phyloP scores from a whole-genome alignment of 2,888 invertebrate genomes.

The Aphodius sticticus region DNA sequence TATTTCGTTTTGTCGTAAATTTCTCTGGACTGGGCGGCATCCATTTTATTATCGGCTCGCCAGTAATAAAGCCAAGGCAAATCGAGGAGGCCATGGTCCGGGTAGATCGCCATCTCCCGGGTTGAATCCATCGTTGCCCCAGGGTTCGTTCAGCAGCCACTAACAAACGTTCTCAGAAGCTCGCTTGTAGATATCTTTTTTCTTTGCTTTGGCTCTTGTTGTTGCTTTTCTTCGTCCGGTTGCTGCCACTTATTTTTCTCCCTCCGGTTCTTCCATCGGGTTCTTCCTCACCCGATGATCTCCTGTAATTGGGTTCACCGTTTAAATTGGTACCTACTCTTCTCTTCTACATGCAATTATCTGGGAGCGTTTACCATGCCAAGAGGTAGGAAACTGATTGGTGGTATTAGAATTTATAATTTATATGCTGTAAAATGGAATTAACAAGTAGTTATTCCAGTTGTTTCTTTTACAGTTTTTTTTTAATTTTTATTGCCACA shows the following conservation, averaged over 20 bases:
- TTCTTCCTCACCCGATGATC: neutral
- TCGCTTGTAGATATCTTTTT: neutral
- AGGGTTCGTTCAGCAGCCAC: slow-evolving; percentile 28
- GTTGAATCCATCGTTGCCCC: slow-evolving; percentile 27
- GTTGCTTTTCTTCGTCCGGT: neutral
- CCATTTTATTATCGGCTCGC: neutral
- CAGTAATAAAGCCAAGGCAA: neutral
- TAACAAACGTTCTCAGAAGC: slow-evolving; percentile 30
- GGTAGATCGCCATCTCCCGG: slow-evolving; percentile 30
- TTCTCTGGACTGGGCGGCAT: neutral
- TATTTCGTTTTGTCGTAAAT: slow-evolving; percentile 4
- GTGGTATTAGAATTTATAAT: neutral
- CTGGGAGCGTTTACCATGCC: neutral
- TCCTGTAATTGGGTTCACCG: neutral
- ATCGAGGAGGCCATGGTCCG: slow-evolving; percentile 24
- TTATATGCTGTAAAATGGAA: neutral
- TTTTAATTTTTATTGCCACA: too few species aligned
- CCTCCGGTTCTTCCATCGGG: neutral
- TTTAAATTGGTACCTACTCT: neutral
- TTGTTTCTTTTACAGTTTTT: too few species aligned
- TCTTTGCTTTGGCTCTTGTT: neutral
- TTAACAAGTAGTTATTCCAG: too few species aligned
- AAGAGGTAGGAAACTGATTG: neutral
- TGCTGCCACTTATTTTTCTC: neutral
- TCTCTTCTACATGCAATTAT: neutral